Base-by-base conservation (phyloP, 2,888 invertebrate genomes). In the Mesorhabditis spiculigera region DNA sequence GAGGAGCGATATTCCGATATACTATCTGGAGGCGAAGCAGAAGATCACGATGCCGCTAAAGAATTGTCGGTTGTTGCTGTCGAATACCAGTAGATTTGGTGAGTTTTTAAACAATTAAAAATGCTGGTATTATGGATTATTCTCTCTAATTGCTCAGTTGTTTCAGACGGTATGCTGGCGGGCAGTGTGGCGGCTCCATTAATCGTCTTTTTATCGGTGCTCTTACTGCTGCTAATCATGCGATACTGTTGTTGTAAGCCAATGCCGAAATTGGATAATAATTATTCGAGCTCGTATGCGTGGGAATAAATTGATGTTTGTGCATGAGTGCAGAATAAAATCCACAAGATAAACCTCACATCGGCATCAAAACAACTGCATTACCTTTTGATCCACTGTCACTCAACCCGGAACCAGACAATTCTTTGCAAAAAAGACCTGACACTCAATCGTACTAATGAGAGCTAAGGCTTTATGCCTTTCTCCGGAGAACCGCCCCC, bases 51-150 rank as follows among this genome's bases (percentile, higher is more conserved):
- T n/a, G 8, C 58, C 58, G n/a, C n/a, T 50, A n/a, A 50, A 50
- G n/a, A 50, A 50, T 50, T 50, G 58, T n/a, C 58, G 58, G 2
- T 13, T 50, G 10, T 10, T 50, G 8, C n/a, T 50, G n/a, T 10
- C 58, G n/a, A n/a, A 50, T 50, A 50, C 58, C 58, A 50, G n/a
- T 50, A 10, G 58, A 50, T 50, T 50, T n/a, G 58, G 58, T 50
- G n/a, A 50, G n/a, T 50, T 28, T 28, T 13, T 2, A 1, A 50
- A 50, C n/a, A 50, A 13, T 3, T 50, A 50, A 50, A 50, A 28
- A 28, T 28, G 28, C 28, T 1, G 28, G 28, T 28, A 28, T 28
- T 28, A 28, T 28, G 28, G 28, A 28, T 28, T 28, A 28, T 28
- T 28, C 28, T 50, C 58, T 13, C n/a, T 50, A 50, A 50, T 10